Evolutionary conservation across 2,113 vertebrate species (phyloP).

Genomic region (Papio anubis): DNA sequence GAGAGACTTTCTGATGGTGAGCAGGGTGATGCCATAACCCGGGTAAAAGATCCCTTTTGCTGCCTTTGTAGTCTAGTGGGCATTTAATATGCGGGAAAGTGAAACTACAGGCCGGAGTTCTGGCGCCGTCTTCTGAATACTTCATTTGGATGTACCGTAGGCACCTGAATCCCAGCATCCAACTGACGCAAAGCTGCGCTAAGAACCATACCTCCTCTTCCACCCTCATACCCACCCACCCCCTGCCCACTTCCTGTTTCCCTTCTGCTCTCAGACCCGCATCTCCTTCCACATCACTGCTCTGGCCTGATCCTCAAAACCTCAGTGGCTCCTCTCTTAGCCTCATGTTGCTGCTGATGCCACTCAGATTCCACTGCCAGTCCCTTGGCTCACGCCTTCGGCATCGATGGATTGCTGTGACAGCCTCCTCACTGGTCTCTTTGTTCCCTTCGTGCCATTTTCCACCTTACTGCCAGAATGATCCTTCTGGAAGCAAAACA

Average conservation of each 20-base stretch:
- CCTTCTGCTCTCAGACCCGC: background rate
- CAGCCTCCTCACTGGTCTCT: background rate
- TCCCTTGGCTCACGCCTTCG: fast-evolving
- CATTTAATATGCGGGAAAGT: background rate
- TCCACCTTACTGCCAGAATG: background rate
- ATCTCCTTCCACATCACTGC: background rate
- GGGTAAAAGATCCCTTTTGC: background rate
- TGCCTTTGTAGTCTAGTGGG: background rate
- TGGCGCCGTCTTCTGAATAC: background rate
- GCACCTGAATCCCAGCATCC: background rate
- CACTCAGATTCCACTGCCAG: background rate
- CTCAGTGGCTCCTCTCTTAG: background rate
- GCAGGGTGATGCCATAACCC: background rate
- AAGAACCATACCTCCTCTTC: no score
- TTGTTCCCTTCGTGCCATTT: background rate
- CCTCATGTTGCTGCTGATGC: background rate
- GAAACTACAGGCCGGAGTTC: background rate
- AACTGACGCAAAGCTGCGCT: background rate
- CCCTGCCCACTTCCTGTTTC: background rate
- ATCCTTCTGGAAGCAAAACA: background rate
- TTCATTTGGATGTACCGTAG: background rate
- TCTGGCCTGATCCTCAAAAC: background rate
- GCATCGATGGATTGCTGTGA: background rate
- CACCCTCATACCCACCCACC: no score
- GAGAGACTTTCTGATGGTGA: background rate